Percentiles rank a stretch among this genome's conserved stretches.
Conservation (phyloP, 2,797 vertebrate genomes). For the Eulemur coronatus region DNA sequence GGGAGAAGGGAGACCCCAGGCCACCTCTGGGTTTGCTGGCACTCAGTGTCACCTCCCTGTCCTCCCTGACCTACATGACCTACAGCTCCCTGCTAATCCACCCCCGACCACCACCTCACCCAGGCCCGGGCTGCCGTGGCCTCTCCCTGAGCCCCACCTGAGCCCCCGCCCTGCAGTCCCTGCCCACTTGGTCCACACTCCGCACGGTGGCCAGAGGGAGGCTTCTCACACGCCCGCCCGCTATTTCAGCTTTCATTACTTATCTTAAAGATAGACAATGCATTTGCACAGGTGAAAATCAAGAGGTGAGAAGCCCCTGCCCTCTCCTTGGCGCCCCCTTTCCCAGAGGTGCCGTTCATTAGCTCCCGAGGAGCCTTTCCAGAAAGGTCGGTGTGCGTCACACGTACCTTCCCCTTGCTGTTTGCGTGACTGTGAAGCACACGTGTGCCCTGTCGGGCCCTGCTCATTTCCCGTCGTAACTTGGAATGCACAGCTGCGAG, state of each 20-base stretch:
- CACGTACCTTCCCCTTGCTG: neutral
- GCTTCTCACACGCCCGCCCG: neutral
- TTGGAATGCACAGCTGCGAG: neutral
- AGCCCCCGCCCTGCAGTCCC: neutral
- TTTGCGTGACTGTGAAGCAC: accelerated
- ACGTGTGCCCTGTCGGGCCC: neutral
- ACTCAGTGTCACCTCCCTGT: neutral
- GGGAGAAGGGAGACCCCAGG: neutral
- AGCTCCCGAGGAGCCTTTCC: neutral
- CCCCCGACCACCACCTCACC: neutral
- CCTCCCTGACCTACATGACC: no score
- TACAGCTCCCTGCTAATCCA: neutral
- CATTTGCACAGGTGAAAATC: neutral
- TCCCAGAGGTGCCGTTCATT: neutral
- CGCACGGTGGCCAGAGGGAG: neutral
- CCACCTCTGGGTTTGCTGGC: neutral
- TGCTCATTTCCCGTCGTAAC: neutral
- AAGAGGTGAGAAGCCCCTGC: neutral
- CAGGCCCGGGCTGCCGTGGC: accelerated
- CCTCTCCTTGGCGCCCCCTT: no score
- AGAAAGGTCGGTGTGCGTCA: neutral
- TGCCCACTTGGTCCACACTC: neutral
- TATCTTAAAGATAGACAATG: neutral
- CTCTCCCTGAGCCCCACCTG: neutral
- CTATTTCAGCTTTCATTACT: neutral